Conservation (phyloP, 2,888 invertebrate genomes). For the Chymomyza amoena region DNA sequence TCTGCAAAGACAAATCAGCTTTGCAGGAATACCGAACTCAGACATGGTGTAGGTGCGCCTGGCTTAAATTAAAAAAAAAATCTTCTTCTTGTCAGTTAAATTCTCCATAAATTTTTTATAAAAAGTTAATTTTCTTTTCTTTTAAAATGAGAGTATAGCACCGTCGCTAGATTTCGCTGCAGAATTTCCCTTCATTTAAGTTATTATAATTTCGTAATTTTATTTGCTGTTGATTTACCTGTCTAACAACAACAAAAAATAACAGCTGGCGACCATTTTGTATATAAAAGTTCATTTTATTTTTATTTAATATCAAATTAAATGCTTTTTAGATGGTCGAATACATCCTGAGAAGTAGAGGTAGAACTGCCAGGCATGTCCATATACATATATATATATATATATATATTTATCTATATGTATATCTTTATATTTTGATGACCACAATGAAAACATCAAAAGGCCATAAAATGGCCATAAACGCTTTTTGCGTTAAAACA, state of each 20-base stretch:
- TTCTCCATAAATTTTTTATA: too few species aligned
- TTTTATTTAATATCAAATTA: not conserved
- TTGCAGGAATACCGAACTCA: too few species aligned
- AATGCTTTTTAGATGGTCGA: too few species aligned
- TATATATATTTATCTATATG: not conserved
- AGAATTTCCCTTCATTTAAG: not conserved
- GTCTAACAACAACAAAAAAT: not conserved
- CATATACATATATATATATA: too few species aligned
- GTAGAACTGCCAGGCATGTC: too few species aligned
- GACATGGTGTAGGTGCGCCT: too few species aligned
- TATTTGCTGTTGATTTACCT: not conserved
- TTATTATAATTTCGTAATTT: not conserved
- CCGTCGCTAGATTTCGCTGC: not conserved
- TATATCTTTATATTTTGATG: not conserved
- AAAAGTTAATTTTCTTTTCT: too few species aligned
- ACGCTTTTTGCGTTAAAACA: not conserved
- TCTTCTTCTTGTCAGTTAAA: too few species aligned
- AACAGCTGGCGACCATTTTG: not conserved
- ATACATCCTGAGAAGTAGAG: too few species aligned
- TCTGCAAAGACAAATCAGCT: too few species aligned
- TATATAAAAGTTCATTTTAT: not conserved
- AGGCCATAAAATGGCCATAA: not conserved
- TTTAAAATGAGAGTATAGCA: not conserved
- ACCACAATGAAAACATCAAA: not conserved
- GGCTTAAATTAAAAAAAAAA: too few species aligned